phyloP scores from a whole-genome alignment of 2,888 invertebrate genomes.

The Drosophila picticornis region DNA sequence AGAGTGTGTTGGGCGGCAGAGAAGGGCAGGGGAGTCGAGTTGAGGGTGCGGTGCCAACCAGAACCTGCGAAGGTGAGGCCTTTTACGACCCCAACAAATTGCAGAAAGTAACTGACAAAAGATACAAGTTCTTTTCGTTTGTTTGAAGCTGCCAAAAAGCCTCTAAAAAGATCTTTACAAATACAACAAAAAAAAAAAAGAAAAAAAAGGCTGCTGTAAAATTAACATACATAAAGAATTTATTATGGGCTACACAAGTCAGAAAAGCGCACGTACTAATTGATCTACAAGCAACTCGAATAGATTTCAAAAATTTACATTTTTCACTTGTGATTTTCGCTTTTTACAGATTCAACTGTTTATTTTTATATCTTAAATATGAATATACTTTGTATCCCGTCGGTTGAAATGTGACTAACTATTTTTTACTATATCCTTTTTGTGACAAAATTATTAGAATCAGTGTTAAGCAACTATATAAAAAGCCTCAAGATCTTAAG shows the following conservation, averaged over 20 bases:
- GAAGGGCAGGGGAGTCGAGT: neutral
- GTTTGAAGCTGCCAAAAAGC: neutral
- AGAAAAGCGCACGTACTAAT: neutral
- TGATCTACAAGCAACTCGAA: neutral
- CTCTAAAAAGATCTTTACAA: neutral
- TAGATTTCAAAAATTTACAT: neutral
- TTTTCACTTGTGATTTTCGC: neutral
- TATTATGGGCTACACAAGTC: neutral
- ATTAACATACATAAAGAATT: slow-evolving; percentile 1
- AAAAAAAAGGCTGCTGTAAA: neutral
- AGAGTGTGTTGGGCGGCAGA: neutral
- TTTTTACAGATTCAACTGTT: neutral
- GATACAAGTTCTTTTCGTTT: slow-evolving; percentile 18
- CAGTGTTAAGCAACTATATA: neutral
- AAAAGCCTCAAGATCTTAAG: neutral
- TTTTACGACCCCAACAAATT: slow-evolving; percentile 64
- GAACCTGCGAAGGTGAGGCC: slow-evolving; percentile 61
- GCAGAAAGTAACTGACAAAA: slow-evolving; percentile 28
- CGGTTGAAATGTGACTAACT: neutral
- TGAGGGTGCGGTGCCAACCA: slow-evolving; percentile 24
- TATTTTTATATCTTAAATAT: neutral
- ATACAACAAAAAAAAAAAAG: neutral
- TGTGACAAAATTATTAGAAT: neutral
- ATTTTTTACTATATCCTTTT: neutral
- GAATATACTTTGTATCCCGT: neutral